These are phyloP conservation scores for Gryllus bimaculatus DNA, from an alignment of 1,140 invertebrate species.

Conservation along the genomic window DNA sequence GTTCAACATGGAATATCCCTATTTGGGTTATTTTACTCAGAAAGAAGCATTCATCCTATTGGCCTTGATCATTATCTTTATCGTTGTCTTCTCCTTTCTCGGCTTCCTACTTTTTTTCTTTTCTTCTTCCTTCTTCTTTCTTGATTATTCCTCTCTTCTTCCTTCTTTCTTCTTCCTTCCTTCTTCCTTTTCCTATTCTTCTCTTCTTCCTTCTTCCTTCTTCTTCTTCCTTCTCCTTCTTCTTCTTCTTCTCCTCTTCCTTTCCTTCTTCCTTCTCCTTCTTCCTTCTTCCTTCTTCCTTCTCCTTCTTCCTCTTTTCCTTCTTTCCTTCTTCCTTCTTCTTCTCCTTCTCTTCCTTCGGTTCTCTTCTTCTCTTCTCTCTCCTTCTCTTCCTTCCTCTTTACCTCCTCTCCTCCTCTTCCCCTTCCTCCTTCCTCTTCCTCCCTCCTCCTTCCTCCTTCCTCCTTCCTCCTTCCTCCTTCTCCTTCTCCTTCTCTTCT, in stretches of 20 bases:
- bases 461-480: constrained; percentile 7
- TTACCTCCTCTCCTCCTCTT: no score
- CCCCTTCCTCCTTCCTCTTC: no score
- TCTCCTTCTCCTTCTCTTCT: no score
- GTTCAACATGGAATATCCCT: no score
- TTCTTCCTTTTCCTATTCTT: neutral
- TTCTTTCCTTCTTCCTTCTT: constrained; percentile 9
- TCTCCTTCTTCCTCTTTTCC: neutral
- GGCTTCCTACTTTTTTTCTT: neutral
- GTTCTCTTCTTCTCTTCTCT: neutral
- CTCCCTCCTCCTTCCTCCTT: constrained; percentile 4
- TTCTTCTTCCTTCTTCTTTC: no score
- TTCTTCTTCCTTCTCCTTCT: neutral
- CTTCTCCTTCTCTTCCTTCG: neutral
- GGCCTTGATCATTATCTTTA: no score
- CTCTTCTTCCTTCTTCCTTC: neutral
- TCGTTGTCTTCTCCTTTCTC: neutral
- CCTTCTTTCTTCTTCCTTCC: neutral
- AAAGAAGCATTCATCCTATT: no score
- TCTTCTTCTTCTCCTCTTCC: neutral
- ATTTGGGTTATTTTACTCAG: no score
- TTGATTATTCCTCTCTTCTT: neutral
- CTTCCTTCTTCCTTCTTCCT: neutral
- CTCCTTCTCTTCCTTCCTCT: neutral
- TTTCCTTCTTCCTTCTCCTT: neutral